These are phyloP conservation scores for Lerista edwardsae DNA, from an alignment of 2,797 vertebrate genomes.

Conservation along the genomic window DNA sequence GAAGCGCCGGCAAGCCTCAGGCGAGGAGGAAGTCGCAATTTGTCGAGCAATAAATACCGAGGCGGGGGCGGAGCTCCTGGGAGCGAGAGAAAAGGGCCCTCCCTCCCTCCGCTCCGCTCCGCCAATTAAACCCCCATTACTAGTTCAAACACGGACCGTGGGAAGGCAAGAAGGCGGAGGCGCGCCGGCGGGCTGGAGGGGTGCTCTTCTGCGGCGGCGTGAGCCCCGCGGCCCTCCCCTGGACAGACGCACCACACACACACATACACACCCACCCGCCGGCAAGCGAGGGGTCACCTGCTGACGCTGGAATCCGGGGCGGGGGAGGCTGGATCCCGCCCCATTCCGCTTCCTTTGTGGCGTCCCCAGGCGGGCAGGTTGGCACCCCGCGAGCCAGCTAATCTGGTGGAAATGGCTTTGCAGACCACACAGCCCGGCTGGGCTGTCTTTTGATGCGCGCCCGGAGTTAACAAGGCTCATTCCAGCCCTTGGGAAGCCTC, in stretches of 20 bases:
- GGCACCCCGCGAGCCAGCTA: slow-evolving; percentile 43
- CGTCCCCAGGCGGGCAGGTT: slow-evolving; percentile 13
- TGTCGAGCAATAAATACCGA: slow-evolving; percentile 82
- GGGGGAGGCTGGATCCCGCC: background rate
- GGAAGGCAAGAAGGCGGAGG: slow-evolving; percentile 46
- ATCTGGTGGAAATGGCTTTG: slow-evolving; percentile 62
- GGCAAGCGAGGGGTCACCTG: slow-evolving; percentile 31
- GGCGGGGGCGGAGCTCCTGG: slow-evolving; percentile 57
- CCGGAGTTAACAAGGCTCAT: slow-evolving; percentile 15
- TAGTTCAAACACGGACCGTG: slow-evolving; percentile 49
- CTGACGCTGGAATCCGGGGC: background rate
- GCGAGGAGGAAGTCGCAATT: slow-evolving; percentile 69
- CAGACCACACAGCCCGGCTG: slow-evolving; percentile 59
- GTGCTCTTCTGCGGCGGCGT: background rate
- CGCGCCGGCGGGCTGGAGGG: background rate
- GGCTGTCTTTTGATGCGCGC: background rate
- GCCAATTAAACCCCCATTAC: slow-evolving; percentile 72
- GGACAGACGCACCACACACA: no score
- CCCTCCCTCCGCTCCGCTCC: slow-evolving; percentile 7
- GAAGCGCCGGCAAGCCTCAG: slow-evolving; percentile 28
- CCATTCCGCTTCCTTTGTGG: slow-evolving; percentile 29
- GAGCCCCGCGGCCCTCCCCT: no score
- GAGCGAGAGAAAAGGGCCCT: slow-evolving; percentile 28
- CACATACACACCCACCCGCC: background rate
- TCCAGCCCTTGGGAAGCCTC: fast-evolving